Conservation (phyloP, 2,113 vertebrate species). For the Labeo catla region DNA sequence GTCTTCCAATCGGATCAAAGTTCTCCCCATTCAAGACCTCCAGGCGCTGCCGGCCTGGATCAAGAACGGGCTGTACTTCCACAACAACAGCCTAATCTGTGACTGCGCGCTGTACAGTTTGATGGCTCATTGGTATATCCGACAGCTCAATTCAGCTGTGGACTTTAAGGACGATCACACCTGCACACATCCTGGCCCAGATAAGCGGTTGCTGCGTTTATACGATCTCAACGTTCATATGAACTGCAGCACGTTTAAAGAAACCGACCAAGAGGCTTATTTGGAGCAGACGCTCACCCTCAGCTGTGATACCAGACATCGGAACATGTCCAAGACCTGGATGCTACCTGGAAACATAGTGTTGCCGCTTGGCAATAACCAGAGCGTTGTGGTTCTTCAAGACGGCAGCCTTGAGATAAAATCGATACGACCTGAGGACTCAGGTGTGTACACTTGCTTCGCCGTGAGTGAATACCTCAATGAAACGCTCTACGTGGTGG, state of each 20-base stretch:
- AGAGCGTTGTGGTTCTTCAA: conserved; percentile 72
- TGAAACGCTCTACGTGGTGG: conserved; percentile 91
- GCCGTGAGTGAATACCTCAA: conserved; percentile 85
- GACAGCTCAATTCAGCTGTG: conserved; percentile 84
- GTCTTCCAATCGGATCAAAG: conserved; percentile 88
- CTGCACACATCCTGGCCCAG: conserved; percentile 69
- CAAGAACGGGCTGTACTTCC: conserved; percentile 92
- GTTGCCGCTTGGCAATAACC: conserved; percentile 76
- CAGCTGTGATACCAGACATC: conserved; percentile 88
- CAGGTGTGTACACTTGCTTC: conserved; percentile 89
- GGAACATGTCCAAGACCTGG: conserved; percentile 84
- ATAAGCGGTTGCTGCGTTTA: conserved; percentile 67
- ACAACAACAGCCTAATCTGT: conserved; percentile 87
- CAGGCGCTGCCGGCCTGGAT: conserved; percentile 87
- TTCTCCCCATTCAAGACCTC: conserved; percentile 80
- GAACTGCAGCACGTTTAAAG: conserved; percentile 91
- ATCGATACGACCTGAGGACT: conserved; percentile 79
- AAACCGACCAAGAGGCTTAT: conserved; percentile 83
- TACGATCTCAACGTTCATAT: conserved; percentile 79
- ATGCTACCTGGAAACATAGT: conserved; percentile 79
- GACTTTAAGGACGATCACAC: conserved; percentile 89
- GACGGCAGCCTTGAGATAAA: conserved; percentile 85
- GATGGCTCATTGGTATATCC: conserved; percentile 84
- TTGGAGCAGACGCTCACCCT: conserved; percentile 83
- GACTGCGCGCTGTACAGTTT: conserved; percentile 89